Evolutionary conservation across 2,797 vertebrate species (phyloP), one percentile per base, ranked within the genome.

Genomic region (Ambastaia sidthimunki): DNA sequence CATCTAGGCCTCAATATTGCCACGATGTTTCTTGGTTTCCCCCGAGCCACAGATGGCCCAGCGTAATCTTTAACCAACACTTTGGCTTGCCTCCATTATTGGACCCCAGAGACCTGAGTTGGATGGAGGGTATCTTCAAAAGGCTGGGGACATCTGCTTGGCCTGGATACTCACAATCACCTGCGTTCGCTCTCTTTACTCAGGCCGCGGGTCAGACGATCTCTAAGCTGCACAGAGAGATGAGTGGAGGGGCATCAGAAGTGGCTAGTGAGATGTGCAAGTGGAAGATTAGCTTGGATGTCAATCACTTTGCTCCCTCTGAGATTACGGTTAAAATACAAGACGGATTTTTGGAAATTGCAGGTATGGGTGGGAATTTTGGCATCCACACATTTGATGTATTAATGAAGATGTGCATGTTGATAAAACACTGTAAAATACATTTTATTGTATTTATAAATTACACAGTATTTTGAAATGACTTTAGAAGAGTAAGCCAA

Each of bases 221-320:
- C 74, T 82, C 87, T 83, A 82, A 74, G 66, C 55, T 86, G 55
- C 78, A 85, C 63, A 69, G 75, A 62, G 85, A 83, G 37, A 12
- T 84, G 21, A 74, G 76, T 0, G 82, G 80, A 34, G 84, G 86
- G 7, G 34, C 83, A 68, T 86, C 86, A 2, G 86, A 83, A 84
- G 81, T 80, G 21, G 85, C 52, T 5, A 71, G 57, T 23, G 91
- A 88, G 76, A 84, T 59, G 76, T 76, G 80, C 80, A 89, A 65
- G 84, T 95, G 94, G 94, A 90, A 86, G 78, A 90, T 94, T 83
- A 88, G 62, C 75, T 86, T 95, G 89, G 93, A 95, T 4, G 86
- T 94, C 80, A 86, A 88, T 71, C 94, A 94, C 74, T 95, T 94
- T 74, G 79, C 84, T 16, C 90, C 92, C 10, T 74, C 91, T 0